phyloP scores from a whole-genome alignment of 1,140 invertebrate species.

The Tyrophagus putrescentiae region DNA sequence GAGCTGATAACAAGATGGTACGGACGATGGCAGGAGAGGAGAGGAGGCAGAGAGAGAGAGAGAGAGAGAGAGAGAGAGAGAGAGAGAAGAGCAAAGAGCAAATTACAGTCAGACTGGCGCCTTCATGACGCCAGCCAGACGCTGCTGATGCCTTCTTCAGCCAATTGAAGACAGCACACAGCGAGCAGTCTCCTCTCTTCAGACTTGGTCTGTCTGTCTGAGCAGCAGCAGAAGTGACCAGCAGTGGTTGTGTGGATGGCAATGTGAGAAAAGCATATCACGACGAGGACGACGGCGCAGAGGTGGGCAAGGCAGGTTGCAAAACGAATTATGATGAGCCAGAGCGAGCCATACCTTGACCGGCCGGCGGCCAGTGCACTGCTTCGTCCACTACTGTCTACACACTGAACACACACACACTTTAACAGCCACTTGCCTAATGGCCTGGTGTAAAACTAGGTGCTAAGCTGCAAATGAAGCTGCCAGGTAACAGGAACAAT shows the following conservation, averaged over 20 bases:
- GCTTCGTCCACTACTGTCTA: too few species aligned
- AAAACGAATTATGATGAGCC: constrained; percentile 7
- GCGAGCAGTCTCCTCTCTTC: neutral
- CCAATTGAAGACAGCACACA: neutral
- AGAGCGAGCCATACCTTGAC: too few species aligned
- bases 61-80: constrained; percentile 17
- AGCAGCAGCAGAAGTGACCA: neutral
- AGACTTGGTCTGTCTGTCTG: neutral
- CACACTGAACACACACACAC: neutral
- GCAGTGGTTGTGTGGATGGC: neutral
- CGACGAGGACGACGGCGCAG: neutral
- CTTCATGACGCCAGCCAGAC: constrained; percentile 14
- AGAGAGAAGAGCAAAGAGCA: constrained; percentile 6
- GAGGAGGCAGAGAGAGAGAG: constrained; percentile 14
- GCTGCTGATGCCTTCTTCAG: too few species aligned
- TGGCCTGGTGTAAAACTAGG: constrained; percentile 5
- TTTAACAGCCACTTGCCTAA: neutral
- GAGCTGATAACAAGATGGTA: constrained; percentile 8
- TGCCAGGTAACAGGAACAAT: neutral
- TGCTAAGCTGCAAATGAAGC: neutral
- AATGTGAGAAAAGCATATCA: constrained; percentile 15
- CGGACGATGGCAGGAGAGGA: neutral
- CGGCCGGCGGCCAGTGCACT: neutral
- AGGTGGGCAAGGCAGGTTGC: constrained; percentile 10
- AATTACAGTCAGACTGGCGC: constrained; percentile 15